Base-by-base conservation (phyloP, 2,113 vertebrate species). In the Ceyx melanurus region DNA sequence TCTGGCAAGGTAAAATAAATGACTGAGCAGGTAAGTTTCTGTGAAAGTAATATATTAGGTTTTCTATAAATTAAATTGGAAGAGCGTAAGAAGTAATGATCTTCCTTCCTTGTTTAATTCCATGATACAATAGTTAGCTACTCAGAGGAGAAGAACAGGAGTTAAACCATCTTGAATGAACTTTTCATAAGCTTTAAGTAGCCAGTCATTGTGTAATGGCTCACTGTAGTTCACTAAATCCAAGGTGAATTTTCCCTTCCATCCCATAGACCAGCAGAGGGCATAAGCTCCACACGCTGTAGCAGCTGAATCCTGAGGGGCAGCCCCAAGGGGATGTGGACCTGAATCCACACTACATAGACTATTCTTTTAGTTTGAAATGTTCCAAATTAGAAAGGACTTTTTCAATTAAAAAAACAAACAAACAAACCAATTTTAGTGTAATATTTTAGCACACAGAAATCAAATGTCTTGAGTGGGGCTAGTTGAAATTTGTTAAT, bases 181-280 rank as follows among this genome's bases (percentile, higher is more conserved):
- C n/a, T 33, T 51, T 23, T 56, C 15, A 25, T 20, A 37, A 37
- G 37, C 37, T 37, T 37, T 37, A 37, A 4, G 13, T 16, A 1
- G 57, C 2, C 8, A 62, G 56, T 19, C 29, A 0, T 13, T 58
- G 37, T 0, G 0, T 13, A 1, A 10, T 7, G 21, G 20, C 28
- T 48, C 0, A 2, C 68, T 2, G 1, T 8, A 0, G 4, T 26
- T 33, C 15, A 0, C 11, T 50, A 11, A 3, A 5, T 4, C 8
- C 8, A 0, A 11, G 33, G 10, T 42, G 33, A 60, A 16, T 58
- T 58, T 37, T 26, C 7, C 18, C 23, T 48, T 42, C 23, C 10
- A 2, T 40, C n/a, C 14, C 1, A 3, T 2, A 6, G 15, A 9
- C 48, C 86, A 48, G 72, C 77, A 90, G 88, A 37, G 66, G 78